phyloP scores from a whole-genome alignment of 2,797 vertebrate species.

The Gila robusta region DNA sequence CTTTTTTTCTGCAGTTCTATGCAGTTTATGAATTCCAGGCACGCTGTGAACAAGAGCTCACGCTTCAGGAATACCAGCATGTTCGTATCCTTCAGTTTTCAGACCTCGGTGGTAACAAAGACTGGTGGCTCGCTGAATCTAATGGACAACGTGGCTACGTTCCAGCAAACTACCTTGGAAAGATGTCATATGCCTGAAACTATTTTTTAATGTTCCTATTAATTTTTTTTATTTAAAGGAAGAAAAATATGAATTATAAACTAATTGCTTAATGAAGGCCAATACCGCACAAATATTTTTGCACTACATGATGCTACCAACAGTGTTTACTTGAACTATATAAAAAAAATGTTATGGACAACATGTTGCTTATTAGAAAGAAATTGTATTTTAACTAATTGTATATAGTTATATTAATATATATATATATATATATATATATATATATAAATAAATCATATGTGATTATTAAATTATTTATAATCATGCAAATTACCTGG shows the following conservation, averaged over 20 bases:
- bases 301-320: slow-evolving; percentile 75
- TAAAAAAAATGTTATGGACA: slow-evolving; percentile 40
- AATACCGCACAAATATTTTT: slow-evolving; percentile 58
- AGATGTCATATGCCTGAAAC: slow-evolving; percentile 93
- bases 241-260: slow-evolving; percentile 10
- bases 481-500: not conserved
- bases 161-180: slow-evolving; percentile 95
- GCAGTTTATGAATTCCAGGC: slow-evolving; percentile 95
- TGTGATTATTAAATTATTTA: slow-evolving; percentile 29
- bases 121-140: slow-evolving; percentile 97
- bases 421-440: slow-evolving; percentile 19
- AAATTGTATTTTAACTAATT: not conserved
- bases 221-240: slow-evolving; percentile 6
- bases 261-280: slow-evolving; percentile 57
- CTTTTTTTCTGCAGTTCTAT: slow-evolving; percentile 86
- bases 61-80: slow-evolving; percentile 91
- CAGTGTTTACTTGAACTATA: slow-evolving; percentile 76
- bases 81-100: slow-evolving; percentile 91
- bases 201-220: not conserved
- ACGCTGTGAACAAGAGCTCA: slow-evolving; percentile 93
- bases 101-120: slow-evolving; percentile 94
- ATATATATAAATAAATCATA: slow-evolving; percentile 5
- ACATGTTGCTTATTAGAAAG: slow-evolving; percentile 26
- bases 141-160: slow-evolving; percentile 94
- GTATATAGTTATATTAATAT: slow-evolving; percentile 35